Evolutionary conservation across 2,888 invertebrate species (phyloP), one percentile per base, ranked within the genome.

Genomic region (Lasiommata megera): DNA sequence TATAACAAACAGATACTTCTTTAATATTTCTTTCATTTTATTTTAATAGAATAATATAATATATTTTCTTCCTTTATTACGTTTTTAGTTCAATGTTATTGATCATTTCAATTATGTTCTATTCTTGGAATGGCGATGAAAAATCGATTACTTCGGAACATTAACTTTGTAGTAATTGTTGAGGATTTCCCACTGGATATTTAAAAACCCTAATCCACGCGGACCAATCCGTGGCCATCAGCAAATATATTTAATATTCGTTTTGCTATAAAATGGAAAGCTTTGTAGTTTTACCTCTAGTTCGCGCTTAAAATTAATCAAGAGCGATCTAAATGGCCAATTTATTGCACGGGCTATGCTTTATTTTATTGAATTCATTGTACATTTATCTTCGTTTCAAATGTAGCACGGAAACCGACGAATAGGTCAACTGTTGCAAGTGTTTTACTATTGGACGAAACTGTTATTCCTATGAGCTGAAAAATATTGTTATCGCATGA

Each of bases 381-480:
- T 70, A 70, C 71, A 73, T 79, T 76, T 71, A 76, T 73, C 74
- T 67, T 73, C 72, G 68, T 65, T 76, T 72, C 69, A 69, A 73
- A 74, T 73, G 66, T 76, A 72, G 71, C 70, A 67, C 67, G 70
- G 67, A 71, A 73, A 71, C 67, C 70, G 70, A 76, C 67, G 73
- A 79, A 80, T 76, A 70, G 75, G 72, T 79, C 77, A 80, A 79
- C 77, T 81, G 76, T 78, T 79, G 79, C 75, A 68, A 77, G 74
- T 79, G 70, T 76, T 78, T 77, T 77, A 77, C 73, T 71, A 72
- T 71, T 56, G 46, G 17, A 37, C 44, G 59, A 58, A 73, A 67
- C 70, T 69, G 76, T 66, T 68, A 69, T 65, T 67, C 62, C 63
- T 63, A 70, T 72, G 73, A 68, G 67, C 68, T 65, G 63, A 70